Percentiles rank a stretch among this genome's conserved stretches.
These are phyloP conservation scores for Bombyx mandarina DNA, from an alignment of 1,140 invertebrate genomes.

Conservation along the genomic window DNA sequence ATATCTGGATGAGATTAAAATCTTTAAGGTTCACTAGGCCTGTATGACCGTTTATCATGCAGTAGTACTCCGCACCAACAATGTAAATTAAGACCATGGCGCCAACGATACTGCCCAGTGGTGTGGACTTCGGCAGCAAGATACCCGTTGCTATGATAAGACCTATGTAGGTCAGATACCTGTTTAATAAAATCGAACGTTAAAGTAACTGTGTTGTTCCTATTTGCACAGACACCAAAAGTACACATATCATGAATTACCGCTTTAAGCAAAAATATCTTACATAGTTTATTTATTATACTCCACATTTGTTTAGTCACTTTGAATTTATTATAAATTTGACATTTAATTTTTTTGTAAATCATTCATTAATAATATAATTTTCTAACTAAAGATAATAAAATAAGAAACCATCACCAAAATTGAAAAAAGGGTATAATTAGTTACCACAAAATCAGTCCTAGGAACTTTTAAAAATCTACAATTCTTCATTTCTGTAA, in stretches of 20 bases:
- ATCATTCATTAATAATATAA: too few relatives aligned
- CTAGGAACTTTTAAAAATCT: slow-evolving; percentile 18
- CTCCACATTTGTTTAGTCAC: too few relatives aligned
- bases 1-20: slow-evolving; percentile 43
- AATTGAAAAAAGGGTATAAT: slow-evolving; percentile 22
- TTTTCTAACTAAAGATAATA: too few relatives aligned
- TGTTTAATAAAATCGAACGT: slow-evolving; percentile 20
- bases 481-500: slow-evolving; percentile 60
- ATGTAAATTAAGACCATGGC: slow-evolving; percentile 82
- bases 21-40: slow-evolving; percentile 49
- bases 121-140: slow-evolving; percentile 80
- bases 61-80: slow-evolving; percentile 80
- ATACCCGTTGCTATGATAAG: slow-evolving; percentile 84
- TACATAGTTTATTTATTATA: too few relatives aligned
- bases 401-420: slow-evolving; percentile 31
- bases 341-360: too few relatives aligned
- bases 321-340: too few relatives aligned
- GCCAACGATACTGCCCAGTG: slow-evolving; percentile 80
- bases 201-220: too few relatives aligned
- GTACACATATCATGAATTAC: too few relatives aligned
- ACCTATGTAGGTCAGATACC: slow-evolving; percentile 85
- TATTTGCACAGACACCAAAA: too few relatives aligned
- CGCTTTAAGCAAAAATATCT: too few relatives aligned
- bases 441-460: slow-evolving; percentile 24
- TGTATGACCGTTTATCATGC: slow-evolving; percentile 54